Percentiles rank a stretch among this genome's conserved stretches.
Conservation (phyloP, 2,888 invertebrate species). For the Pollenia labialis region DNA sequence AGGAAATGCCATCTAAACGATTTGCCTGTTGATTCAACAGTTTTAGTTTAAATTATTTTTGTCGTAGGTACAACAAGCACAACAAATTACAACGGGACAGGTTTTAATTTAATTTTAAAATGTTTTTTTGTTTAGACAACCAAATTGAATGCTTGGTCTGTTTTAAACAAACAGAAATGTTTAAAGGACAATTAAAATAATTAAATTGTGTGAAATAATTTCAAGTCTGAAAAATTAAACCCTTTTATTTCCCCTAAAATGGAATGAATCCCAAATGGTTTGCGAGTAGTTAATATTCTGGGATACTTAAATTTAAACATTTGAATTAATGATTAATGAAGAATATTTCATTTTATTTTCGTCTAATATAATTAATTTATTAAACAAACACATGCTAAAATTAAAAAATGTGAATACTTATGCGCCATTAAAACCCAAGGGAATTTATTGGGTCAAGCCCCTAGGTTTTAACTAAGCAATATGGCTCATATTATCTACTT, state of each 20-base stretch:
- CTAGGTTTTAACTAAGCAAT: constrained; percentile 13
- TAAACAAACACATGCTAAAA: constrained; percentile 16
- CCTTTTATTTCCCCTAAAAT: background rate
- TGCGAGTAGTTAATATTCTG: background rate
- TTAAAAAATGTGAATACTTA: constrained; percentile 29
- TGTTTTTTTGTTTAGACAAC: background rate
- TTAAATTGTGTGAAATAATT: background rate
- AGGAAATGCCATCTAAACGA: background rate
- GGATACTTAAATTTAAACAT: background rate
- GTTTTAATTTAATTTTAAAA: background rate
- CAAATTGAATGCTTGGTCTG: background rate
- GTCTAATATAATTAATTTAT: constrained; percentile 18
- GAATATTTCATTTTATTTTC: background rate
- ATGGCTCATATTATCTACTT: constrained; percentile 30
- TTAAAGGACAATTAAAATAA: background rate
- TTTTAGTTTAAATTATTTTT: background rate
- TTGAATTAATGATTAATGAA: constrained; percentile 24
- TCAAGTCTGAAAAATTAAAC: background rate
- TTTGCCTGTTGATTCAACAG: constrained; percentile 5
- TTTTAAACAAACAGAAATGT: background rate
- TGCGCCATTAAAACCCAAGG: constrained; percentile 1
- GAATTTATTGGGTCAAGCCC: constrained; percentile 47
- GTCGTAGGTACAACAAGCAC: background rate
- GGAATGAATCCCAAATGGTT: constrained; percentile 6
- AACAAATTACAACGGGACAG: background rate